These are phyloP conservation scores for Gorsachius goisagi DNA, from an alignment of 2,113 vertebrate species.

Conservation along the genomic window DNA sequence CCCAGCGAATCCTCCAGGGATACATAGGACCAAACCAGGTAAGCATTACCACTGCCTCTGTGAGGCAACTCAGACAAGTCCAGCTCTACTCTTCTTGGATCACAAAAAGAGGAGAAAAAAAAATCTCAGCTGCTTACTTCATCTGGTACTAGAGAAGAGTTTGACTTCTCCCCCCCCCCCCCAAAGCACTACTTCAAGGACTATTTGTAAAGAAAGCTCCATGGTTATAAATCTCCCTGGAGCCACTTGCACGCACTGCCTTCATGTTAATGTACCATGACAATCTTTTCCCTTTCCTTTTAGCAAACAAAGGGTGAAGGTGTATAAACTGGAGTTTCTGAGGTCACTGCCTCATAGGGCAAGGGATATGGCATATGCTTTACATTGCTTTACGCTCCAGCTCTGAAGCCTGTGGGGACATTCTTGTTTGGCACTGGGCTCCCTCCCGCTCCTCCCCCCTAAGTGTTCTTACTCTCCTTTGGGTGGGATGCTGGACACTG, in stretches of 20 bases:
- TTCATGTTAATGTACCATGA: constrained; percentile 20
- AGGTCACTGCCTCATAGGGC: neutral
- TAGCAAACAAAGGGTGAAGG: constrained; percentile 4
- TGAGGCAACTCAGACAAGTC: neutral
- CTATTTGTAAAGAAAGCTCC: constrained; percentile 20
- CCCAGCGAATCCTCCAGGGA: neutral
- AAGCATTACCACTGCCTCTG: neutral
- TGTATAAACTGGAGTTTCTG: neutral
- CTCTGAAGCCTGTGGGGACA: neutral
- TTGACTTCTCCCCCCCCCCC: neutral
- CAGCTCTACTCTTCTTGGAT: neutral
- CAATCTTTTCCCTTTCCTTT: constrained; percentile 31
- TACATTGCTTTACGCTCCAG: neutral
- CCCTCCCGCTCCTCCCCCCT: neutral
- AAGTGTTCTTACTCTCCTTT: neutral
- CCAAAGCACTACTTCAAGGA: neutral
- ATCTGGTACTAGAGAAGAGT: neutral
- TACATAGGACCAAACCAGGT: neutral
- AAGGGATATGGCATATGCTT: neutral
- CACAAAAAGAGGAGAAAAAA: neutral
- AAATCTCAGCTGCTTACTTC: neutral
- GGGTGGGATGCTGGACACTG: neutral
- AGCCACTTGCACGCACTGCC: neutral
- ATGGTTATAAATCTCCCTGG: neutral
- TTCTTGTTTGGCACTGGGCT: neutral